Base-by-base conservation (phyloP, 2,888 invertebrate species). In the Ennomos erosarius region DNA sequence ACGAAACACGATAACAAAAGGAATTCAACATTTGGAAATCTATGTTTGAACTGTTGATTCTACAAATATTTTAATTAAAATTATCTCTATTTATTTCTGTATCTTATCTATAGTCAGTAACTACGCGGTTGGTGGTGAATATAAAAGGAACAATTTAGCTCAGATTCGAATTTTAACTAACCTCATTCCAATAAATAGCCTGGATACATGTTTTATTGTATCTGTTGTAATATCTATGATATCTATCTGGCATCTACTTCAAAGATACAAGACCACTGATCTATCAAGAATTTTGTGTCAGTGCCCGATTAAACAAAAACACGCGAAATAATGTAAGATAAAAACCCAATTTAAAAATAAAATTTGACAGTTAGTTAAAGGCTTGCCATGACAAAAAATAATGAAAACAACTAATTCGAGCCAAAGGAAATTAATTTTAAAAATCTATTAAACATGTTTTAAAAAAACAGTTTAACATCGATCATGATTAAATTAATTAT, bases 1-100 rank as follows among this genome's bases (percentile, higher is more conserved):
- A n/a, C n/a, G n/a, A n/a, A n/a, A n/a, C n/a, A n/a, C n/a, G n/a
- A 36, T 60, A 68, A 66, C 66, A 64, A 84, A 86, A 90, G 90
- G 90, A 90, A 90, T 90, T 90, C 90, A 90, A 90, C 90, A 90
- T 89, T 88, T 84, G 84, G 69, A 58, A 57, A 58, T 58, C 54
- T 59, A 61, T 61, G 10, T 48, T 44, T 59, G 58, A 46, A 60
- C 59, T n/a, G 34, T 13, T 10, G 12, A 42, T 34, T 70, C 66
- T 73, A 74, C 68, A 71, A 71, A 75, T 59, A 73, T 69, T 64
- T 61, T 61, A 38, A 39, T 42, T 26, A 60, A 53, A 47, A 49
- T 48, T 49, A 48, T 57, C 38, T 55, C 11, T 49, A 44, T 48
- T 26, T 59, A 59, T 68, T 64, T 53, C 59, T 49, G 53, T 74